Conservation (phyloP, 2,888 invertebrate species). For the Drosophila ustulata region DNA sequence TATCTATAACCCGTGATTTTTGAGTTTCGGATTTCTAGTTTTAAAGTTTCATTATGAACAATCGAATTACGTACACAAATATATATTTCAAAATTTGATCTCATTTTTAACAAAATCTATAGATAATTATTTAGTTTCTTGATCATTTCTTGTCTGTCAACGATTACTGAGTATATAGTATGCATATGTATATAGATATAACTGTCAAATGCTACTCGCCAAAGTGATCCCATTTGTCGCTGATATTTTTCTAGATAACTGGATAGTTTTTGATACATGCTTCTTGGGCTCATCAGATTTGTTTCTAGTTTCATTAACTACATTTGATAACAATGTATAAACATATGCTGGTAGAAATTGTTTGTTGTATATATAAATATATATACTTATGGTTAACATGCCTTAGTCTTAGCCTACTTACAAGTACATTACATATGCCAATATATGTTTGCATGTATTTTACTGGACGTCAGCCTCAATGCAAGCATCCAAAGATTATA, state of each 20-base stretch:
- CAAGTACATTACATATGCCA: not conserved
- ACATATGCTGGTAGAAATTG: constrained; percentile 38
- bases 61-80: constrained; percentile 77
- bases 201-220: constrained; percentile 43
- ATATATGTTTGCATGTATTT: constrained; percentile 12
- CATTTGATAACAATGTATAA: constrained; percentile 74
- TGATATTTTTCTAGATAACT: constrained; percentile 48
- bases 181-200: constrained; percentile 24
- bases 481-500: constrained; percentile 24
- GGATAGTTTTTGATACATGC: constrained; percentile 26
- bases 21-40: constrained; percentile 28
- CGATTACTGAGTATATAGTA: constrained; percentile 28
- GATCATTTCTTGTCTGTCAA: constrained; percentile 17
- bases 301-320: constrained; percentile 56
- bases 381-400: constrained; percentile 26
- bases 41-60: constrained; percentile 54
- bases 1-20: constrained; percentile 34
- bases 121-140: constrained; percentile 20
- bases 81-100: constrained; percentile 54
- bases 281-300: constrained; percentile 30
- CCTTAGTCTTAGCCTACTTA: constrained; percentile 40
- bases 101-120: constrained; percentile 44
- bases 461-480: constrained; percentile 43
- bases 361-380: constrained; percentile 23
- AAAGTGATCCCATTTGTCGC: constrained; percentile 60